These are phyloP conservation scores for Aphaenogaster ashmeadi DNA, from an alignment of 1,140 invertebrate species.

Conservation along the genomic window DNA sequence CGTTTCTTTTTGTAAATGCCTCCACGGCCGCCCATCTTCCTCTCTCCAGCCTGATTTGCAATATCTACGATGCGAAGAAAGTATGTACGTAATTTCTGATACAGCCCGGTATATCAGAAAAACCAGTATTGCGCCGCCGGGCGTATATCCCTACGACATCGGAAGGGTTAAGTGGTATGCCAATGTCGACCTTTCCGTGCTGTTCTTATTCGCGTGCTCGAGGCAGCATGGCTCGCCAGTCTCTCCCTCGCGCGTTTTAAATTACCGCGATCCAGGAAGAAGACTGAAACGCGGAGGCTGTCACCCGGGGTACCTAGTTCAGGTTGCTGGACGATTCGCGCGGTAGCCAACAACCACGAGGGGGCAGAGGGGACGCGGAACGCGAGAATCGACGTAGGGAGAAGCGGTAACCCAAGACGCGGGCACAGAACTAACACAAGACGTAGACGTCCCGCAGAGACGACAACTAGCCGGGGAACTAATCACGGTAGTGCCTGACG, in stretches of 20 bases:
- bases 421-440: constrained; percentile 47
- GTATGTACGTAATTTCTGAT: constrained; percentile 4
- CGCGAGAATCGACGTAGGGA: constrained; percentile 38
- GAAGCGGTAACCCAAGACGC: constrained; percentile 58
- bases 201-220: constrained; percentile 41
- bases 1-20: constrained; percentile 8
- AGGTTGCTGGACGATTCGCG: constrained; percentile 34
- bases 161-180: constrained; percentile 54
- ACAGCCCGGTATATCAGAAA: background rate
- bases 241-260: constrained; percentile 46
- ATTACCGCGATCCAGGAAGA: constrained; percentile 60
- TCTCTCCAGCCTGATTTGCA: background rate
- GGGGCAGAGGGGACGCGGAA: background rate
- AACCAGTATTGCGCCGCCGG: constrained; percentile 11
- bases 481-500: constrained; percentile 74
- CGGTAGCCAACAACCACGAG: constrained; percentile 26
- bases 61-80: constrained; percentile 18
- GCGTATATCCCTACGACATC: constrained; percentile 31
- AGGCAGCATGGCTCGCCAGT: constrained; percentile 28
- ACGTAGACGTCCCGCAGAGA: constrained; percentile 79
- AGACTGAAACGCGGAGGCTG: constrained; percentile 31
- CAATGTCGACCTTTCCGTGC: constrained; percentile 29
- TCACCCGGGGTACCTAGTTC: constrained; percentile 43
- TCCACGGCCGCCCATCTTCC: background rate
- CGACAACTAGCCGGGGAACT: constrained; percentile 80